phyloP scores from a whole-genome alignment of 2,888 invertebrate genomes.

The Rugalucina vietnamica region DNA sequence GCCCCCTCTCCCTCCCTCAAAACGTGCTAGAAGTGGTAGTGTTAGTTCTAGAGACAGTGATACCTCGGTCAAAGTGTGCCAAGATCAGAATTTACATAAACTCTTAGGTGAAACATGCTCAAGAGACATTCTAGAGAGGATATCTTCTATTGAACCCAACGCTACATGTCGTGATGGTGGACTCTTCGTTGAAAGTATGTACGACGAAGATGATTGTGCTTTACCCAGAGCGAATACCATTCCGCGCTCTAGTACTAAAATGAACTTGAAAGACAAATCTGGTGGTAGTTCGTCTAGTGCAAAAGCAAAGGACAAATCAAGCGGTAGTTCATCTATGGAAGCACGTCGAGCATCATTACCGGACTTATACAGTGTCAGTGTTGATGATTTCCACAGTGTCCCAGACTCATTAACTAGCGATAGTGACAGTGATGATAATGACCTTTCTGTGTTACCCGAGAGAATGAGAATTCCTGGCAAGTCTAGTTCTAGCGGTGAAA shows the following conservation, averaged over 20 bases:
- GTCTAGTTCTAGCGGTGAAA: slow-evolving; percentile 74
- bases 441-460: slow-evolving; percentile 64
- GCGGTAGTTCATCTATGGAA: slow-evolving; percentile 69
- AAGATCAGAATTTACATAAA: slow-evolving; percentile 62
- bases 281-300: slow-evolving; percentile 66
- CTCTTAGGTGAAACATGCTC: slow-evolving; percentile 65
- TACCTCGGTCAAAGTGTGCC: slow-evolving; percentile 47
- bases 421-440: slow-evolving; percentile 50
- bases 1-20: slow-evolving; percentile 64
- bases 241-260: slow-evolving; percentile 72
- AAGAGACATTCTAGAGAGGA: slow-evolving; percentile 57
- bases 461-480: slow-evolving; percentile 74
- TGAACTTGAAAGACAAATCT: slow-evolving; percentile 65
- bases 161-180: slow-evolving; percentile 60
- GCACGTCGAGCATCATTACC: slow-evolving; percentile 68
- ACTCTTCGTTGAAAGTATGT: slow-evolving; percentile 67
- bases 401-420: slow-evolving; percentile 58
- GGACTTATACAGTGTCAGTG: slow-evolving; percentile 63
- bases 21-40: slow-evolving; percentile 60
- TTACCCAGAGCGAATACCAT: slow-evolving; percentile 69
- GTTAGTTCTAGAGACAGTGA: slow-evolving; percentile 61
- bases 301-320: slow-evolving; percentile 66
- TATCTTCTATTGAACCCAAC: slow-evolving; percentile 67
- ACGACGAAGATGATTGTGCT: slow-evolving; percentile 57
- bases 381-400: slow-evolving; percentile 63